Base-by-base conservation (phyloP, 2,888 invertebrate genomes). In the Zhengitettix transpicula region DNA sequence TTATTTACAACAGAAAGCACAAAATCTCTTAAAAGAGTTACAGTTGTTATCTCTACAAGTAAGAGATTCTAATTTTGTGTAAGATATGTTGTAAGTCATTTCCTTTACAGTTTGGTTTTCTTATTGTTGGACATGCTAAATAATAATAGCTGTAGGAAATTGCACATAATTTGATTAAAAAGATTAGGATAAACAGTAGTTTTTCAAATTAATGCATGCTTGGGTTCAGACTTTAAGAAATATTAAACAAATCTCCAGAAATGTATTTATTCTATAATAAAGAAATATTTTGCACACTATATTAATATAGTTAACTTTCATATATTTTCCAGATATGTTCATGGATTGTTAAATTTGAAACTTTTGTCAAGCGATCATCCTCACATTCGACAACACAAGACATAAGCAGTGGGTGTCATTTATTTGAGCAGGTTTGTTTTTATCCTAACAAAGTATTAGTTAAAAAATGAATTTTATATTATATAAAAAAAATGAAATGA, bases 321-420 rank as follows among this genome's bases (percentile, higher is more conserved):
- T 5, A 14, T 47, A 14, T 47, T 47, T 12, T 47, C 9, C n/a
- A 47, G 47, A n/a, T 47, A 47, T 47, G 78, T 41, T 69, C 76
- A 10, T 85, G 85, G 83, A 76, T 81, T 64, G 73, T 83, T n/a
- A 75, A 78, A 63, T 75, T 85, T 70, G 80, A 81, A 67, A 76
- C 77, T 52, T 69, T 74, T 1, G 68, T 78, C 12, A 73, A 74
- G 61, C 68, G 72, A 57, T 75, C 77, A 42, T 71, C 74, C 55
- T 75, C 74, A 57, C 73, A 75, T 53, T 69, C 78, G 52, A 77
- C 74, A 66, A 66, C 78, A 56, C 79, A 79, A 58, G 79, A 84
- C 65, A 70, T 82, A 55, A 76, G 78, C 63, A 72, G 74, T 61
- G 72, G 78, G 60, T 76, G 76, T 58, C 68, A 69, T 59, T 71